phyloP scores from a whole-genome alignment of 2,797 vertebrate genomes.

The Lithobates sylvaticus region DNA sequence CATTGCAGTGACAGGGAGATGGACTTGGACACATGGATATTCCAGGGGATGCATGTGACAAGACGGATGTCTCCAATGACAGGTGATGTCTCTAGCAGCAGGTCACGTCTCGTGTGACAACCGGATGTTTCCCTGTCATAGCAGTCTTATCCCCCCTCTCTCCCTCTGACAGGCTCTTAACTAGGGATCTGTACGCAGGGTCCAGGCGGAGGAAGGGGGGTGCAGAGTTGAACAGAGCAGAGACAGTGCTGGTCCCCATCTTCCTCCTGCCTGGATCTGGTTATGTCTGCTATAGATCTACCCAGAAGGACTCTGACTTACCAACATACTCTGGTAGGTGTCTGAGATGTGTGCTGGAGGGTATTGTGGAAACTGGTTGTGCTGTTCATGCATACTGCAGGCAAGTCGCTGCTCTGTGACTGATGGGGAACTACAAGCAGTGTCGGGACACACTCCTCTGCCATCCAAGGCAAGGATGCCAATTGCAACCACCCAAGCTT shows the following conservation, averaged over 20 bases:
- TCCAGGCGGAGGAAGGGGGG: constrained; percentile 2
- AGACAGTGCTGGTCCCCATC: constrained; percentile 21
- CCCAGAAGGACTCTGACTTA: constrained; percentile 88
- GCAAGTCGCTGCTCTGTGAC: too few species aligned
- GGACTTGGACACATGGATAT: constrained; percentile 31
- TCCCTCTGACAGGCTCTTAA: constrained; percentile 4
- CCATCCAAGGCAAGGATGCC: too few species aligned
- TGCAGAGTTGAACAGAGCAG: constrained; percentile 3
- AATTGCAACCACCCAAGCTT: too few species aligned
- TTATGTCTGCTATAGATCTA: constrained; percentile 76
- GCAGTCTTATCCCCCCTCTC: constrained; percentile 35
- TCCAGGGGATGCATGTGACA: constrained; percentile 53
- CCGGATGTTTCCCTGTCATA: constrained; percentile 52
- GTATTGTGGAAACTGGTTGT: too few species aligned
- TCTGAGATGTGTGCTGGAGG: background rate
- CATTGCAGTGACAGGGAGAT: background rate
- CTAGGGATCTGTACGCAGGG: constrained; percentile 13
- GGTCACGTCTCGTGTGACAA: constrained; percentile 54
- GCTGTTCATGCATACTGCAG: too few species aligned
- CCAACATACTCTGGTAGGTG: constrained; percentile 89
- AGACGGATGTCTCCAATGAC: constrained; percentile 57
- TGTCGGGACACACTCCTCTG: too few species aligned
- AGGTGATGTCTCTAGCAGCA: constrained; percentile 55
- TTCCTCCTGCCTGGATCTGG: constrained; percentile 23
- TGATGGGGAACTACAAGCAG: background rate